Evolutionary conservation across 2,888 invertebrate species (phyloP), one percentile per base, ranked within the genome.

Genomic region (Erannis defoliaria): DNA sequence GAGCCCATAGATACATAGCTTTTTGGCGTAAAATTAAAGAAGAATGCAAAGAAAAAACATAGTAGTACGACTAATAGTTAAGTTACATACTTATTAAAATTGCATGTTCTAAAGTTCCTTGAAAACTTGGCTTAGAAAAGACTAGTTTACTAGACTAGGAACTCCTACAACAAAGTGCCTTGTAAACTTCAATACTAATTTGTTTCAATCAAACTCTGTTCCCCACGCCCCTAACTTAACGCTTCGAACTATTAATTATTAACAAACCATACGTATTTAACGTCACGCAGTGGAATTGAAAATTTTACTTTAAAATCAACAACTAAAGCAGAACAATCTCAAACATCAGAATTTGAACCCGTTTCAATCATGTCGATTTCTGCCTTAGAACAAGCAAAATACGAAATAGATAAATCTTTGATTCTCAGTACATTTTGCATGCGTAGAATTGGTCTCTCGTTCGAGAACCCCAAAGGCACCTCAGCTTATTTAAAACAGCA

Each of bases 401-500:
- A 70, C 35, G 90, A 92, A 81, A 90, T 92, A 62, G 78, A 81
- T 42, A 79, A 81, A 60, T 85, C 92, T 53, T 72, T 92, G 57
- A 70, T 71, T 45, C 74, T 90, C 5, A 83, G 84, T 70, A 76
- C 77, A 50, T 88, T 87, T 66, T 84, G 87, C 60, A 89, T 90
- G 88, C 74, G 76, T 42, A 80, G 83, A 40, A 85, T 92, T 35
- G 91, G 92, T 0, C 71, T 91, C 35, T 85, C 88, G 8, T 88
- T 90, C 65, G 75, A 81, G 31, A 72, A 75, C 14, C 76, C 85
- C 1, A 78, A 79, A 60, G 79, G 46, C 54, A 59, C 71, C 5
- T 62, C 72, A 1, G 77, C 75, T 31, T 80, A 76, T 66, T 66
- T 85, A 21, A 69, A 73, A 45, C 88, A 89, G 67, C 84, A 86